phyloP scores from a whole-genome alignment of 2,888 invertebrate genomes.

The Troides helena region DNA sequence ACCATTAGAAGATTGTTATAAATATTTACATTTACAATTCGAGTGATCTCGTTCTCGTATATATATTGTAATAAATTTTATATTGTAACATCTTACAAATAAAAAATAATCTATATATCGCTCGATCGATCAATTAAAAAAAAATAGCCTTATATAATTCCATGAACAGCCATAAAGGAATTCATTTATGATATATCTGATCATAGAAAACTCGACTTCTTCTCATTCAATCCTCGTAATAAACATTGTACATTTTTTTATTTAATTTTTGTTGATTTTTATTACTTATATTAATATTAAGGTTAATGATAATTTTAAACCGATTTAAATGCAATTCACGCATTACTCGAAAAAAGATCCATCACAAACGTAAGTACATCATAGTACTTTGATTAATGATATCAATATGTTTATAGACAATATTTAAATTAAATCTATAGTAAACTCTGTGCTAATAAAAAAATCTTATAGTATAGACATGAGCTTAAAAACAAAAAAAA shows the following conservation, averaged over 20 bases:
- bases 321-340: conserved; percentile 34
- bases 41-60: not conserved
- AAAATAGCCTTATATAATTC: not conserved
- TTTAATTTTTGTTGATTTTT: conserved; percentile 38
- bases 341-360: conserved; percentile 25
- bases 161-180: not conserved
- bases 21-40: not conserved
- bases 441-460: conserved; percentile 17
- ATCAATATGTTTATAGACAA: conserved; percentile 7
- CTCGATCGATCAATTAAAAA: not conserved
- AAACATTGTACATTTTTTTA: conserved; percentile 36
- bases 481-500: conserved; percentile 3
- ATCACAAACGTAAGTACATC: conserved; percentile 25
- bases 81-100: not conserved
- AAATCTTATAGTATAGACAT: conserved; percentile 4
- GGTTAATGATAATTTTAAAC: conserved; percentile 38
- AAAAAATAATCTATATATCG: not conserved
- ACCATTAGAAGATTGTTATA: not conserved
- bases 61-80: not conserved
- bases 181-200: not conserved
- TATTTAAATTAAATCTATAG: conserved; percentile 10
- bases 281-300: conserved; percentile 37
- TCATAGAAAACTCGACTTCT: not conserved
- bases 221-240: conserved; percentile 3
- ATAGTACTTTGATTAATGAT: conserved; percentile 8